Base-by-base conservation (phyloP, 1,140 invertebrate genomes). In the Drosophila lacertosa region DNA sequence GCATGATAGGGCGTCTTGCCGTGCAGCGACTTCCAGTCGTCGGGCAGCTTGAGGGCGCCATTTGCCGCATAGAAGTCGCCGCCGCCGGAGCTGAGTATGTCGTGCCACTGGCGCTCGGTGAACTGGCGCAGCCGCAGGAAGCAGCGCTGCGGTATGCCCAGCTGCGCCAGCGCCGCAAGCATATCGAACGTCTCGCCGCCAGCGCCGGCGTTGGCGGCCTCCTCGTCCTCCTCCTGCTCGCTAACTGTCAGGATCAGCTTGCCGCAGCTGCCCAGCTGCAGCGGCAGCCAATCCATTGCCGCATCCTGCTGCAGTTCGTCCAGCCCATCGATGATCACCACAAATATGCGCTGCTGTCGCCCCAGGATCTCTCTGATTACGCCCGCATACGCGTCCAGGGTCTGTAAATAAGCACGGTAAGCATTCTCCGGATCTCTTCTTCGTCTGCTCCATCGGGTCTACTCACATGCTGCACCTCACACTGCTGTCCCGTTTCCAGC, bases 161-260 rank as follows among this genome's bases (percentile, higher is more conserved):
- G 54, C 50, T 91, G 80, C 64, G 74, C 68, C 70, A 91, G 74
- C 66, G 80, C 63, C 42, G 53, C 83, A 51, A 88, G 82, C 74
- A 86, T 66, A 84, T 74, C 64, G 70, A 79, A 54, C 53, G 59
- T 63, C 40, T 81, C 60, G 33, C 45, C 62, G 42, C 15, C 53
- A 42, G 20, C 18, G 29, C 24, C 54, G n/a, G 18, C 54, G 24
- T 62, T 42, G 37, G 22, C 35, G 20, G 39, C 53, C 4, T 59
- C 35, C 22, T 62, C 79, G 9, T 44, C 65, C 11, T 77, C 57
- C 29, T 59, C 67, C 35, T 37, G 13, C 45, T 89, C 84, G 39
- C 94, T 93, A 50, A 95, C 93, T 1, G 95, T 95, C 44, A 96
- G 80, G 22, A 96, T 93, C 62, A 97, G 91, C 91, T 95, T 96